Base-by-base conservation (phyloP, 2,888 invertebrate species). In the Melanostoma scalare region DNA sequence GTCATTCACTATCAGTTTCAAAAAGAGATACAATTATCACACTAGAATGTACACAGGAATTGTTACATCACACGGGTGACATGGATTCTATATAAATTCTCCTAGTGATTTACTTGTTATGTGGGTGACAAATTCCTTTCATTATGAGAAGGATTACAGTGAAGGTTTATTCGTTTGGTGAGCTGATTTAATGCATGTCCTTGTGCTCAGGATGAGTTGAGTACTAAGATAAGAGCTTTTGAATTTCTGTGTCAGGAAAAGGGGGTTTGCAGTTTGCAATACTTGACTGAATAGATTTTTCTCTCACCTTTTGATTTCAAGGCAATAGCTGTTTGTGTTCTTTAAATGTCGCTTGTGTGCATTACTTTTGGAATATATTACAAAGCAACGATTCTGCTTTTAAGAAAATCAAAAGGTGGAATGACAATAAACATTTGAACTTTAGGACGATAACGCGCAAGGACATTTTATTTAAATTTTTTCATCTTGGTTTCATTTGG, bases 21-120 rank as follows among this genome's bases (percentile, higher is more conserved):
- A 30, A n/a, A 71, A 56, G 50, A 10, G 40, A 71, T 77, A 36
- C 8, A 69, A 61, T 63, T 55, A 77, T 58, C 6, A 50, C 48
- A 40, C 9, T 71, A 40, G 35, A 77, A 56, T 6, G 42, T 50
- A 5, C 5, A 38, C 6, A 35, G 40, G 31, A 74, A 56, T 31
- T 42, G 53, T 33, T 61, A 53, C 38, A n/a, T 52, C 46, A 67
- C 53, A 40, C 3, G n/a, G 35, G n/a, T 61, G 50, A 63, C 65
- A 60, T 60, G 60, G 35, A 44, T 61, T 8, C 30, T 52, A n/a
- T 48, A 20, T 33, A 53, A 48, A 9, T 8, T n/a, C n/a, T 35
- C 6, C n/a, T 50, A 38, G 31, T 50, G 33, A 42, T 35, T 52
- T 33, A 1, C 38, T 30, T 63, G 63, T 38, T 36, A 42, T 63